These are phyloP conservation scores for Pseudolaguvia tuberculata DNA, from an alignment of 2,113 vertebrate species.

Conservation along the genomic window DNA sequence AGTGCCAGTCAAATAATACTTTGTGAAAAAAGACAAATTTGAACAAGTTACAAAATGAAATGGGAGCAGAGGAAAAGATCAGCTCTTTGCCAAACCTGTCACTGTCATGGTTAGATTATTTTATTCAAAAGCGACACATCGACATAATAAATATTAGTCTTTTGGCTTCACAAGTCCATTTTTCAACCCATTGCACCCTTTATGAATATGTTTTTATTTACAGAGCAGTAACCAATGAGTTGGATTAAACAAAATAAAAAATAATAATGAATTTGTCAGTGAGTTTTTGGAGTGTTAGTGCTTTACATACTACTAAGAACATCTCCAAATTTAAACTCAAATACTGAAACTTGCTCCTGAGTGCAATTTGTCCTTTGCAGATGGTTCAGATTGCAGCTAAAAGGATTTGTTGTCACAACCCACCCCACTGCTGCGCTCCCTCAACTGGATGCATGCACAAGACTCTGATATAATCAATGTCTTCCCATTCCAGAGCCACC, in stretches of 20 bases:
- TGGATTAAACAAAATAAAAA: not conserved
- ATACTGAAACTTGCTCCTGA: too few relatives aligned
- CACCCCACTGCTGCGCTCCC: too few relatives aligned
- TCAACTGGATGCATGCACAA: too few relatives aligned
- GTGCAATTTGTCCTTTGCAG: too few relatives aligned
- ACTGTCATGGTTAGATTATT: not conserved
- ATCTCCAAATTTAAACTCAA: not conserved
- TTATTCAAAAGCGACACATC: conserved; percentile 1
- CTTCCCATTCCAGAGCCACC: too few relatives aligned
- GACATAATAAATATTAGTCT: not conserved
- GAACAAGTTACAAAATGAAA: not conserved
- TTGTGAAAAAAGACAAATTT: not conserved
- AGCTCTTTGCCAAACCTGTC: not conserved
- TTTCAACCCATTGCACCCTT: conserved; percentile 6
- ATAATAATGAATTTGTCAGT: not conserved
- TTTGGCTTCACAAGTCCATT: conserved; percentile 15
- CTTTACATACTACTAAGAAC: not conserved
- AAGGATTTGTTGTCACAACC: too few relatives aligned
- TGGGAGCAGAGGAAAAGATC: not conserved
- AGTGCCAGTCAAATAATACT: not conserved
- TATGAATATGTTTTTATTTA: conserved; percentile 8
- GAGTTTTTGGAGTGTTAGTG: not conserved
- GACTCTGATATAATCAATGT: too few relatives aligned
- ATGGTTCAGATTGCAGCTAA: too few relatives aligned
- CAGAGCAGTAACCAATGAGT: not conserved